Conservation (phyloP, 1,140 invertebrate species). For the Caenorhabditis latens region DNA sequence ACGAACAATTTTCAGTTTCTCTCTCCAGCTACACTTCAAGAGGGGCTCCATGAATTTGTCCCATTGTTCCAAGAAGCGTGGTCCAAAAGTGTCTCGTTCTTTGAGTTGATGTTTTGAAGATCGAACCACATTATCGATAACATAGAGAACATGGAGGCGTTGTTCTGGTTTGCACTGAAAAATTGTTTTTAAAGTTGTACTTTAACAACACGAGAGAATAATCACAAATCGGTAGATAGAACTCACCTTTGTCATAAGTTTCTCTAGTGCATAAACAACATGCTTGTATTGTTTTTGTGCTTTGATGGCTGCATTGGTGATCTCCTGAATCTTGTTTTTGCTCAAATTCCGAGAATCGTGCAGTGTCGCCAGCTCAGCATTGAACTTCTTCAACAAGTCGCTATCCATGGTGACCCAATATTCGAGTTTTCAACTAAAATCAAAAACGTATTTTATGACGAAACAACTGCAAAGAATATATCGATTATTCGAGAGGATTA, state of each 20-base stretch:
- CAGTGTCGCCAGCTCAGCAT: conserved; percentile 68
- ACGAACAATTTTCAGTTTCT: conserved; percentile 91
- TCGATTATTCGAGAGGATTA: too few species aligned
- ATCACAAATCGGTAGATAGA: neutral
- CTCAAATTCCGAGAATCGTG: conserved; percentile 88
- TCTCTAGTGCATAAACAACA: conserved; percentile 92
- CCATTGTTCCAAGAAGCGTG: conserved; percentile 95
- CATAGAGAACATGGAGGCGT: conserved; percentile 97
- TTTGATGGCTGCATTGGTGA: conserved; percentile 95
- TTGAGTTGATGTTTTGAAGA: conserved; percentile 96
- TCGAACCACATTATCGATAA: conserved; percentile 97
- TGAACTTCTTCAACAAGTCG: conserved; percentile 70
- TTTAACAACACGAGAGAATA: too few species aligned
- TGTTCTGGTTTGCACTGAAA: conserved; percentile 93
- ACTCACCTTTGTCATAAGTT: conserved; percentile 81
- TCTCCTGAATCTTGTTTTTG: conserved; percentile 97
- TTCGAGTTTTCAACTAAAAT: neutral
- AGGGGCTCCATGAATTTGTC: conserved; percentile 90
- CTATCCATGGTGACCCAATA: conserved; percentile 63
- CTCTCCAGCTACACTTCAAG: conserved; percentile 85
- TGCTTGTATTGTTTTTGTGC: conserved; percentile 99
- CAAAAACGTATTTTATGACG: too few species aligned
- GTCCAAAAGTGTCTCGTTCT: conserved; percentile 94
- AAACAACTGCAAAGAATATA: too few species aligned
- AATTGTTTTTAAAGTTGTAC: neutral